Base-by-base conservation (phyloP, 2,797 vertebrate species). In the Eulemur mongoz region DNA sequence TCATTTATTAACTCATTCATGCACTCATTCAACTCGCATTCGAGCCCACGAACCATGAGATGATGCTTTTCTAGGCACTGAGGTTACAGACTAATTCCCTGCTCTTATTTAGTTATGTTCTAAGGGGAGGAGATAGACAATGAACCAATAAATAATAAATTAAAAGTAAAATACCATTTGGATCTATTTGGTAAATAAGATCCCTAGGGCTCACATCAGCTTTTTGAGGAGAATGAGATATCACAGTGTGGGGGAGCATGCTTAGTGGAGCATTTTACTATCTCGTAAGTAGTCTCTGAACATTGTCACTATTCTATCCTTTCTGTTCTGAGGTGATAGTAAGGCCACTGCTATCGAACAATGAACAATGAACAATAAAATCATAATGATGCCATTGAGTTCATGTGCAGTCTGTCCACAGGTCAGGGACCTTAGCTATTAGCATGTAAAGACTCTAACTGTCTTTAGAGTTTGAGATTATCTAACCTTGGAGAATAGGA, bases 401-500 rank as follows among this genome's bases (percentile, higher is more conserved):
- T 70, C 57, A 25, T 30, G 13, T 38, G 18, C 32, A 48, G 14
- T 40, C 83, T 86, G 14, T 23, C 40, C 9, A 5, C 32, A 76
- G n/a, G 8, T 40, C 20, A 82, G 50, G 20, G 59, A 35, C 57
- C 14, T 45, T 85, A 73, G 27, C 73, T 93, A 9, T 45, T 30
- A 67, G 43, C 40, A 22, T 12, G 20, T 45, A 40, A 35, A 84
- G 80, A 97, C 43, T 43, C 43, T 43, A 43, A 72, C 32, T 25
- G 6, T 54, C 52, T 38, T 76, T 67, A 76, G 43, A 63, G 40
- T 92, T 76, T 70, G 23, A 94, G 20, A n/a, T 85, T 50, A 72
- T 89, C 73, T 75, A 45, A 52, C 43, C 25, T 83, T 75, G 52
- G 76, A 50, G 63, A 78, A n/a, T 18, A 45, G 89, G 48, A 89